These are phyloP conservation scores for Germaria angustata DNA, from an alignment of 2,888 invertebrate species.

Conservation along the genomic window DNA sequence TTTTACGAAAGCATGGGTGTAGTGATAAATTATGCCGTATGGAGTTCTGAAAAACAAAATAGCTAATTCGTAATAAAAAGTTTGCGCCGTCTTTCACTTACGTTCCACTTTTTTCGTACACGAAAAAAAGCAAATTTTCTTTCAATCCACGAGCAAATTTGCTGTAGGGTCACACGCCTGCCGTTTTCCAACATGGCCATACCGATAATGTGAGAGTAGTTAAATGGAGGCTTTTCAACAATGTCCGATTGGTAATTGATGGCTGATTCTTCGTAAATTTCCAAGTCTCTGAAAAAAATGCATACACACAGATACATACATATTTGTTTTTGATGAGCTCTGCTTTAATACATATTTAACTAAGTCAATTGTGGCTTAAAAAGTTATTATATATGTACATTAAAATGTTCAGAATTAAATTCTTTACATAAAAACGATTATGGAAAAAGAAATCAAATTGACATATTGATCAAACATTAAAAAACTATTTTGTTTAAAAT, in stretches of 20 bases:
- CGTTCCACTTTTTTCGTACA: constrained; percentile 80
- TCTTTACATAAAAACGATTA: too few species aligned
- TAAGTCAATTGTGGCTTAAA: too few species aligned
- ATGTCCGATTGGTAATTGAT: constrained; percentile 74
- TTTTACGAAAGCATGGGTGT: constrained; percentile 79
- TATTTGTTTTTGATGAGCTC: too few species aligned
- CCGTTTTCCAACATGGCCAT: constrained; percentile 80
- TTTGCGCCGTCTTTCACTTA: too few species aligned
- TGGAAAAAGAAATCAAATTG: too few species aligned
- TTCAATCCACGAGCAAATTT: constrained; percentile 80
- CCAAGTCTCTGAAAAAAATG: constrained; percentile 72
- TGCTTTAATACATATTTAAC: too few species aligned
- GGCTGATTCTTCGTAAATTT: constrained; percentile 74
- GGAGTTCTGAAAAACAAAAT: constrained; percentile 74
- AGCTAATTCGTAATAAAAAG: too few species aligned
- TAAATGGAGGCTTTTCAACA: constrained; percentile 79
- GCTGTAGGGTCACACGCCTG: constrained; percentile 76
- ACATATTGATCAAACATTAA: too few species aligned
- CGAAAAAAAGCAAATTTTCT: constrained; percentile 79
- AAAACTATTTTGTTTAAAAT: too few species aligned
- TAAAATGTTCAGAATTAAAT: too few species aligned
- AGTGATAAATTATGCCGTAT: constrained; percentile 79
- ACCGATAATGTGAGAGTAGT: constrained; percentile 80
- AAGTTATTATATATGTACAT: too few species aligned
- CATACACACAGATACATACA: too few species aligned